Percentiles rank a stretch among this genome's conserved stretches.
phyloP scores from a whole-genome alignment of 2,888 invertebrate genomes.

The Schrankia costaestrigalis region DNA sequence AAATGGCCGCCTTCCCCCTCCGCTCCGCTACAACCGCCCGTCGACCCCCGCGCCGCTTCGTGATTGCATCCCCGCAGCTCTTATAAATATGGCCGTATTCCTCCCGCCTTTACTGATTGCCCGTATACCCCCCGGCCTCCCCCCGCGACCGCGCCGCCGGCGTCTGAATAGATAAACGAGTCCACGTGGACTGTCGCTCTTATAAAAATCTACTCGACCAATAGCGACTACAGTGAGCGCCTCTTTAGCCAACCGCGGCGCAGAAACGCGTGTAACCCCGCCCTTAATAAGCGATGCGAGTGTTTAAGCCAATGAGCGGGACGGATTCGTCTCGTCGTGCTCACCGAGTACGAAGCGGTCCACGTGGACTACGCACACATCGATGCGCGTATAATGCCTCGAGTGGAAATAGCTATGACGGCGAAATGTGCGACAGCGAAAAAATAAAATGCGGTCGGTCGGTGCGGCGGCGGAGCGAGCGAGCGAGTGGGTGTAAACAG shows the following conservation, averaged over 20 bases:
- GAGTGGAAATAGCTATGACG: constrained; percentile 82
- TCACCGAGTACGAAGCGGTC: constrained; percentile 73
- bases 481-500: constrained; percentile 80
- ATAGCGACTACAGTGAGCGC: constrained; percentile 44
- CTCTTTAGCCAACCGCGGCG: constrained; percentile 48
- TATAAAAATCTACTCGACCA: constrained; percentile 77
- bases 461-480: constrained; percentile 61
- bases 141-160: constrained; percentile 80
- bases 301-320: constrained; percentile 52
- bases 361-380: constrained; percentile 78
- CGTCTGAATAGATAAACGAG: constrained; percentile 82
- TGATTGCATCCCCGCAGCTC: constrained; percentile 82
- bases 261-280: constrained; percentile 74
- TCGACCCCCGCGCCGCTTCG: constrained; percentile 78
- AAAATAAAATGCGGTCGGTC: constrained; percentile 81
- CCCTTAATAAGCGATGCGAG: constrained; percentile 80
- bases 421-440: constrained; percentile 82
- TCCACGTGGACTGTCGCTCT: constrained; percentile 79
- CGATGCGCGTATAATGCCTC: constrained; percentile 74
- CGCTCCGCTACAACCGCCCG: constrained; percentile 49
- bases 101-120: constrained; percentile 82
- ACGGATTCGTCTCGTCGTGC: constrained; percentile 58
- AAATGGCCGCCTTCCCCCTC: constrained; percentile 84
- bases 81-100: constrained; percentile 82
- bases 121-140: constrained; percentile 80